A percentile compares a stretch with the other conserved stretches of the same genome.
Evolutionary conservation across 2,888 invertebrate species (phyloP).

Genomic region (Cosmia trapezina): DNA sequence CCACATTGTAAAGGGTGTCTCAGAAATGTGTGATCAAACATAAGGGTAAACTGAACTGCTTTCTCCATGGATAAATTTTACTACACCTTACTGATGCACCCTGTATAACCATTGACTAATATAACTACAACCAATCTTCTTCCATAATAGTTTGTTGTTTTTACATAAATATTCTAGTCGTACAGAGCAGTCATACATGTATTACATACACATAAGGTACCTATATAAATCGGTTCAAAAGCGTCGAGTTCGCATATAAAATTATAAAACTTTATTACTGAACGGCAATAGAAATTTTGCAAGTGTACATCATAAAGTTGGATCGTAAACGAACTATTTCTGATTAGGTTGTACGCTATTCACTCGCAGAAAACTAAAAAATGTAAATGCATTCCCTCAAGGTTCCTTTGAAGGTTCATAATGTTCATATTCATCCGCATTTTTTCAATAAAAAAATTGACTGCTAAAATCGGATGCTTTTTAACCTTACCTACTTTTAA

Average conservation of each 20-base stretch:
- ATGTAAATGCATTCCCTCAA: slow-evolving; percentile 61
- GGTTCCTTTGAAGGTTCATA: slow-evolving; percentile 59
- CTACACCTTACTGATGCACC: too few relatives aligned
- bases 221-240: slow-evolving; percentile 53
- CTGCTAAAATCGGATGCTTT: slow-evolving; percentile 40
- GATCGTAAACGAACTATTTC: slow-evolving; percentile 84
- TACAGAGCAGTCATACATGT: neutral
- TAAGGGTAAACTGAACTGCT: too few relatives aligned
- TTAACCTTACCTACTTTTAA: slow-evolving; percentile 50
- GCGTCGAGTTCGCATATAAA: slow-evolving; percentile 58
- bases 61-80: too few relatives aligned
- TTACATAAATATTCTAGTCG: neutral
- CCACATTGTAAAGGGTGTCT: too few relatives aligned
- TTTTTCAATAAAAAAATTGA: slow-evolving; percentile 37
- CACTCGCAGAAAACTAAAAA: slow-evolving; percentile 65
- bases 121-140: neutral
- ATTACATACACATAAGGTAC: neutral
- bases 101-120: too few relatives aligned
- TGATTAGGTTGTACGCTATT: slow-evolving; percentile 76
- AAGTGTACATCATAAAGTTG: slow-evolving; percentile 79
- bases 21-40: too few relatives aligned
- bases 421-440: slow-evolving; percentile 55
- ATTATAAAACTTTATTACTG: slow-evolving; percentile 72
- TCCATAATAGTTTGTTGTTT: neutral
- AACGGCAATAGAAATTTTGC: slow-evolving; percentile 78